Conservation (phyloP, 2,797 vertebrate genomes). For the Pangasius larnaudii region DNA sequence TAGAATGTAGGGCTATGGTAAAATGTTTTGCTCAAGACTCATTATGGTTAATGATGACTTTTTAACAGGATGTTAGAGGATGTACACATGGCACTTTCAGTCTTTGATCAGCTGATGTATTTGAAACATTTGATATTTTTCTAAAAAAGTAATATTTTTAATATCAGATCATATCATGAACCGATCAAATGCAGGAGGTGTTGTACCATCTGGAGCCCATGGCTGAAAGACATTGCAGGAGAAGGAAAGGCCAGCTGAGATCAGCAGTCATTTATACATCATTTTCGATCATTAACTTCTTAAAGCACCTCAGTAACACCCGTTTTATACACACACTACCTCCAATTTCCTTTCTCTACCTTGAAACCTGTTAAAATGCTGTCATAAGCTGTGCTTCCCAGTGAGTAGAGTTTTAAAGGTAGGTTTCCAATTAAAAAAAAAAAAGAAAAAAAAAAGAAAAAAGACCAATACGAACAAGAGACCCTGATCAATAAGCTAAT, state of each 20-base stretch:
- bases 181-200: background rate
- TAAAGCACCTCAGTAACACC: background rate
- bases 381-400: background rate
- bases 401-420: background rate
- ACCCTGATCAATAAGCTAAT: background rate
- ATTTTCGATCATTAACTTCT: background rate
- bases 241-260: background rate
- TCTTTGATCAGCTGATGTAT: background rate
- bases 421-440: background rate
- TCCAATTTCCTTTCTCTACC: background rate
- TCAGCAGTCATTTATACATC: background rate
- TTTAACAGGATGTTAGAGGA: background rate
- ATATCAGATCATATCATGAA: background rate
- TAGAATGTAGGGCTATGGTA: background rate
- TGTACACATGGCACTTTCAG: background rate
- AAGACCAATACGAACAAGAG: background rate
- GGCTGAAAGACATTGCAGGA: background rate
- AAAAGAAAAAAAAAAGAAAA: background rate
- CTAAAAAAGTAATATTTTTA: too few relatives aligned
- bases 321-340: background rate
- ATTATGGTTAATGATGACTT: background rate
- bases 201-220: background rate
- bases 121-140: background rate
- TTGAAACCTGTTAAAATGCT: background rate
- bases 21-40: background rate